Conservation (phyloP, 2,888 invertebrate genomes). For the Heliconius aoede region DNA sequence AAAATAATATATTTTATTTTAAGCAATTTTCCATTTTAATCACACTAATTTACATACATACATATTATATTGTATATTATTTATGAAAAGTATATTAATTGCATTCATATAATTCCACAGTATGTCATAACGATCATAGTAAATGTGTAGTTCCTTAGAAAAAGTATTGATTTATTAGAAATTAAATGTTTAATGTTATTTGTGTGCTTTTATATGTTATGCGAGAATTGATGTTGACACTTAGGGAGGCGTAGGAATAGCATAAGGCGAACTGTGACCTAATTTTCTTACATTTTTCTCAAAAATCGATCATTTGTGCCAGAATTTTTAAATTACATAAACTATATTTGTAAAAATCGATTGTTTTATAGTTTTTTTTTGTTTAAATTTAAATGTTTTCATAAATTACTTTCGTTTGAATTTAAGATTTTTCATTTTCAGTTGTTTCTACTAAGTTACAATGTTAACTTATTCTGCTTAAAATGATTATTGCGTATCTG, state of each 20-base stretch:
- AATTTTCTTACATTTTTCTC: constrained; percentile 1
- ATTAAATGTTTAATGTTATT: constrained; percentile 71
- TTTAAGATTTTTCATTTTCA: neutral
- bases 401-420: neutral
- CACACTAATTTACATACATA: neutral
- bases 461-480: neutral
- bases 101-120: neutral
- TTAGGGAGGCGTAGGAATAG: constrained; percentile 38
- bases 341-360: too few relatives aligned
- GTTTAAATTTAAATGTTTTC: too few relatives aligned
- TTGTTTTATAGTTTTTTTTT: too few relatives aligned
- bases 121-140: constrained; percentile 15
- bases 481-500: neutral
- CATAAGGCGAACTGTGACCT: constrained; percentile 30
- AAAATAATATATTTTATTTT: constrained; percentile 3
- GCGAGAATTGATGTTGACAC: constrained; percentile 50
- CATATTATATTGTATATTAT: neutral
- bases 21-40: neutral
- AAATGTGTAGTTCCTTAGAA: constrained; percentile 47
- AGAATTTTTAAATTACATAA: neutral
- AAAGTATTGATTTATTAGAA: constrained; percentile 57
- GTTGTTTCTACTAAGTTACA: neutral
- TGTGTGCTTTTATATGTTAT: constrained; percentile 67
- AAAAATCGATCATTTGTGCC: neutral
- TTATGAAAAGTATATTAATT: neutral